Conservation (phyloP, 2,888 invertebrate species). For the Nemotelus nigrinus region DNA sequence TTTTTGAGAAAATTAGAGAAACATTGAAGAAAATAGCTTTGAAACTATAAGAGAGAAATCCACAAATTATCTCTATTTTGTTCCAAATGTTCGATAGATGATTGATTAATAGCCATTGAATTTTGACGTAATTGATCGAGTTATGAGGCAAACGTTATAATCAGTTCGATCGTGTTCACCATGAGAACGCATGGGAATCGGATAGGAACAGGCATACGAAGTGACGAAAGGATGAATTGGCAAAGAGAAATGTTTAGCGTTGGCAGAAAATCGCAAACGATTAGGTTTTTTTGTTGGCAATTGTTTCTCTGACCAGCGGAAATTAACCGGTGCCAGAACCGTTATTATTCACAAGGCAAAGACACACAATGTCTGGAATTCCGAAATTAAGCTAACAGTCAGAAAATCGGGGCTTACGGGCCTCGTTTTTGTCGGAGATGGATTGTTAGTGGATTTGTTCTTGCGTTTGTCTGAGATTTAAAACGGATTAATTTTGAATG, state of each 20-base stretch:
- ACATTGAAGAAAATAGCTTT: slow-evolving; percentile 5
- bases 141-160: slow-evolving; percentile 25
- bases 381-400: too few relatives aligned
- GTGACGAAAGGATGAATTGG: slow-evolving; percentile 22
- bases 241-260: background rate
- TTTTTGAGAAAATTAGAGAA: background rate
- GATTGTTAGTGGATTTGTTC: too few relatives aligned
- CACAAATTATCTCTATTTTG: slow-evolving; percentile 31
- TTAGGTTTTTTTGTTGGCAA: background rate
- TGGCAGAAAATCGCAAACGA: background rate
- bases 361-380: too few relatives aligned
- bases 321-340: too few relatives aligned
- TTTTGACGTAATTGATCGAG: slow-evolving; percentile 43
- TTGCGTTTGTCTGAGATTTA: too few relatives aligned
- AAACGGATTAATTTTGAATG: too few relatives aligned
- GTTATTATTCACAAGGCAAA: too few relatives aligned
- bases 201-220: background rate
- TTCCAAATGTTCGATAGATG: slow-evolving; percentile 25
- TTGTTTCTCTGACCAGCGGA: background rate
- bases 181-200: slow-evolving; percentile 4
- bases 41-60: slow-evolving; percentile 30
- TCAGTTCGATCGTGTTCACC: slow-evolving; percentile 9
- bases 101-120: slow-evolving; percentile 41
- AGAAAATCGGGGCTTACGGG: too few relatives aligned
- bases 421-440: too few relatives aligned